A percentile compares a stretch with the other conserved stretches of the same genome.
These are phyloP conservation scores for Disparrhopalites patrizii DNA, from an alignment of 2,888 invertebrate genomes.

Conservation along the genomic window DNA sequence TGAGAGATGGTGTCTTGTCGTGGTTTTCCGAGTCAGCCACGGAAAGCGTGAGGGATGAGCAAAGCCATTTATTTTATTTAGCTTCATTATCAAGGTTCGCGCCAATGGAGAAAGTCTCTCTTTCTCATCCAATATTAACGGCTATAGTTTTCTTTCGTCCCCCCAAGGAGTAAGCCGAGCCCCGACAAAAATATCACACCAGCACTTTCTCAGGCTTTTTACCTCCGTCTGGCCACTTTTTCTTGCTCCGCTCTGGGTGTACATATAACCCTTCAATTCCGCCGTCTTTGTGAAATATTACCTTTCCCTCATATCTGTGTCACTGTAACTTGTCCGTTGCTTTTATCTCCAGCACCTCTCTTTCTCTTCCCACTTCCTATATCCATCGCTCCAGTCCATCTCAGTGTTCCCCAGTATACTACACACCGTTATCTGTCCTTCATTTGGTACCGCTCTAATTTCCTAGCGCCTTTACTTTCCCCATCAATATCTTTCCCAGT, in stretches of 20 bases:
- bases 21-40: too few species aligned
- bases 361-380: not conserved
- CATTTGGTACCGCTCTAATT: too few species aligned
- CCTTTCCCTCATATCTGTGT: too few species aligned
- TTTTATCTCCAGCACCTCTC: not conserved
- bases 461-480: too few species aligned
- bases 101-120: not conserved
- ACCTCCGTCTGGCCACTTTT: not conserved
- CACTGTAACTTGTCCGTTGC: not conserved
- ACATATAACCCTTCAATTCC: too few species aligned
- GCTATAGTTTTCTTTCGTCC: not conserved
- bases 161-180: not conserved
- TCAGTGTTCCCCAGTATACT: not conserved
- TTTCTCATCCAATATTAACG: not conserved
- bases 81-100: not conserved
- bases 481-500: too few species aligned
- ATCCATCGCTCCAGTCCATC: too few species aligned
- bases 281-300: too few species aligned
- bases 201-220: not conserved
- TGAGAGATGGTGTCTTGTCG: too few species aligned
- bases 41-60: not conserved
- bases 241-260: not conserved
- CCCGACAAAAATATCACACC: not conserved
- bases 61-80: conserved; percentile 1
- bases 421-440: too few species aligned